Conservation (phyloP, 1,140 invertebrate species). For the Episyrphus balteatus region DNA sequence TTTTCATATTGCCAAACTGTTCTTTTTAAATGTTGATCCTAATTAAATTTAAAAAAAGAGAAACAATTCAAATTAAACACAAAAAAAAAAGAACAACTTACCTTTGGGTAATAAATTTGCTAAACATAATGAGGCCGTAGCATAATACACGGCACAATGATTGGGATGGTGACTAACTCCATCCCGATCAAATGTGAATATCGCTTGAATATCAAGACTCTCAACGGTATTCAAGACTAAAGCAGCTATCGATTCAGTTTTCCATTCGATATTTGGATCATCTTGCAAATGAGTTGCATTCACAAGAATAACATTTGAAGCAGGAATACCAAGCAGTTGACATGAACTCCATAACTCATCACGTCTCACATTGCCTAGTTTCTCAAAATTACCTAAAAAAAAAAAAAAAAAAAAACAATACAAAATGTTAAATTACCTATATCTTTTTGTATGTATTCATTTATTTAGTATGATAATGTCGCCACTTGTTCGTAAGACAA, state of each 20-base stretch:
- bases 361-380: conserved; percentile 54
- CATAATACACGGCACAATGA: conserved; percentile 74
- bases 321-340: conserved; percentile 60
- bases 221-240: conserved; percentile 61
- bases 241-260: conserved; percentile 56
- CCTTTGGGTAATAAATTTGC: conserved; percentile 60
- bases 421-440: too few relatives aligned
- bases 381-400: conserved; percentile 56
- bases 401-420: not conserved
- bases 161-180: conserved; percentile 85
- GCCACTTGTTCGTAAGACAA: too few relatives aligned
- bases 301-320: conserved; percentile 59
- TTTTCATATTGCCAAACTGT: too few relatives aligned
- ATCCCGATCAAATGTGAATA: conserved; percentile 85
- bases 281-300: conserved; percentile 63
- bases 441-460: too few relatives aligned
- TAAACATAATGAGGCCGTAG: conserved; percentile 60
- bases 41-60: too few relatives aligned
- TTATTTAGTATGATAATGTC: too few relatives aligned
- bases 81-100: conserved; percentile 26
- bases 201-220: conserved; percentile 62
- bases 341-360: conserved; percentile 72
- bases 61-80: conserved; percentile 10
- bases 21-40: too few relatives aligned
- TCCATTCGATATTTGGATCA: conserved; percentile 62